Percentiles rank a stretch among this genome's conserved stretches.
These are phyloP conservation scores for Seira musarum DNA, from an alignment of 2,888 invertebrate species.

Conservation along the genomic window DNA sequence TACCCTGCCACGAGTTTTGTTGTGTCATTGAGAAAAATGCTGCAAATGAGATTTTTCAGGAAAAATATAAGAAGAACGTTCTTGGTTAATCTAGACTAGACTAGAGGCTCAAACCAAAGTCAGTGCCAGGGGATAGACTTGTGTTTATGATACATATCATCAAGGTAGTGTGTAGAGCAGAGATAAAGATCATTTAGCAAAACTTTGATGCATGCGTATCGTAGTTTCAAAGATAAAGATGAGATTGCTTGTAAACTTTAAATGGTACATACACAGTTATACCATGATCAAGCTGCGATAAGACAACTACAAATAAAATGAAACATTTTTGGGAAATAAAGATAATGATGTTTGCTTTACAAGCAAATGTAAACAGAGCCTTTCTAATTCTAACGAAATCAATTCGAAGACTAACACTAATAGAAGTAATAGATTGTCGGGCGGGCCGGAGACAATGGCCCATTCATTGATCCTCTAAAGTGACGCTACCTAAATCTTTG, in stretches of 20 bases:
- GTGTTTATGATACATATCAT: not conserved
- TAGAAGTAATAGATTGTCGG: too few species aligned
- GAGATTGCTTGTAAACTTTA: too few species aligned
- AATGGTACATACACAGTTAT: too few species aligned
- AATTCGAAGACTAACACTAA: too few species aligned
- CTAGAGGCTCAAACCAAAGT: not conserved
- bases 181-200: not conserved
- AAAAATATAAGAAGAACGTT: not conserved
- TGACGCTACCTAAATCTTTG: too few species aligned
- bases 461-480: too few species aligned
- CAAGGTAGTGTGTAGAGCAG: not conserved
- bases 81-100: constrained; percentile 2
- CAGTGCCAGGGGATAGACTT: not conserved
- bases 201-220: not conserved
- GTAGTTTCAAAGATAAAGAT: not conserved
- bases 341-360: too few species aligned
- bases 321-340: not conserved
- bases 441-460: too few species aligned
- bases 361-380: too few species aligned
- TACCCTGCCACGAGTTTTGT: constrained; percentile 61
- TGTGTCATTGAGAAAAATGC: constrained; percentile 57
- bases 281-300: not conserved
- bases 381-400: too few species aligned
- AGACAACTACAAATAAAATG: not conserved
- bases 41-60: constrained; percentile 21